Evolutionary conservation across 2,888 invertebrate species (phyloP), one percentile per base, ranked within the genome.

Genomic region (Caenorhabditis plicata): DNA sequence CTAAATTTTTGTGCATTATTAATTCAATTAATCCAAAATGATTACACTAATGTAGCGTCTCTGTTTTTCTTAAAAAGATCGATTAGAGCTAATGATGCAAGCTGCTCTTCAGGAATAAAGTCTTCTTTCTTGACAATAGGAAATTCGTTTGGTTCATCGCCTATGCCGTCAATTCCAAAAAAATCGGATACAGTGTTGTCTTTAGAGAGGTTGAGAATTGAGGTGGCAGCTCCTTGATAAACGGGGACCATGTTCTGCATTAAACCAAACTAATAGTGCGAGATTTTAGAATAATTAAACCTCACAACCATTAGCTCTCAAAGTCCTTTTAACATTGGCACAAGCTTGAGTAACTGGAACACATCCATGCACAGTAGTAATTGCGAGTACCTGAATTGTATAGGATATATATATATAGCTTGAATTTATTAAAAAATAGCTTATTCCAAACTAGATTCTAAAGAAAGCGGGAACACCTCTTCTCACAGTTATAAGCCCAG

Each of bases 301-400:
- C 13, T 36, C 29, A n/a, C 7, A 26, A 9, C 33, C 33, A 44
- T 75, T 77, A 2, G 78, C 78, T 19, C 78, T 49, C 27, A 74
- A 53, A 0, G 75, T 73, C 42, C 78, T 58, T 29, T 73, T 67
- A 19, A 78, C 58, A 47, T 78, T 78, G 15, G 77, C 77, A 11
- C 68, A 68, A 3, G 78, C 78, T 45, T 78, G 78, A 22, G 64
- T 43, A n/a, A 68, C 77, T 11, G 63, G 57, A 17, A 73, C 69
- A 58, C 76, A 76, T 20, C 76, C 76, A 32, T 67, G 66, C 3
- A 68, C 62, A 1, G 69, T 61, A 1, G 71, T 71, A 50, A 76
- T 61, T 2, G 74, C 76, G 15, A n/a, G n/a, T n/a, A n/a, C n/a
- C n/a, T n/a, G n/a, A n/a, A n/a, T n/a, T 74, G 11, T 17, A 36